Percentiles rank a stretch among this genome's conserved stretches.
These are phyloP conservation scores for Pseudanteris insignis DNA, from an alignment of 2,888 invertebrate species.

Conservation along the genomic window DNA sequence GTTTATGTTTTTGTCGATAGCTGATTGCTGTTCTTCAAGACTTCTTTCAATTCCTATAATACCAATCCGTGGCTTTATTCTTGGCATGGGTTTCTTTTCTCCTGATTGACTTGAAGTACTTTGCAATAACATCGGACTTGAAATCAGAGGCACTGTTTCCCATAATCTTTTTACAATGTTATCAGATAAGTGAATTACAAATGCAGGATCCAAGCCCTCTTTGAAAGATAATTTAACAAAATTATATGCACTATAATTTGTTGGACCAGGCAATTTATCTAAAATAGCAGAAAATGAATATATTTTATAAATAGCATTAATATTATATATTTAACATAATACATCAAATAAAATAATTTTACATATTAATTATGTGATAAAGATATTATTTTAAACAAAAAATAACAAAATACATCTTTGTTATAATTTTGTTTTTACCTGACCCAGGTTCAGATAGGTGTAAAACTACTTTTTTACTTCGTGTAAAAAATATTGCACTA, in stretches of 20 bases:
- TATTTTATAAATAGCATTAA: too few species aligned
- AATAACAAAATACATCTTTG: not conserved
- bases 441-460: slow-evolving; percentile 75
- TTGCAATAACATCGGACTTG: slow-evolving; percentile 28
- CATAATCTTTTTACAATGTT: slow-evolving; percentile 74
- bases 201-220: slow-evolving; percentile 78
- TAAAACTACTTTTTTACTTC: slow-evolving; percentile 81
- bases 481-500: slow-evolving; percentile 81
- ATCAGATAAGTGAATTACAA: slow-evolving; percentile 73
- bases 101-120: slow-evolving; percentile 19
- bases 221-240: slow-evolving; percentile 87
- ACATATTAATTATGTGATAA: not conserved
- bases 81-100: slow-evolving; percentile 54
- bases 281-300: not conserved
- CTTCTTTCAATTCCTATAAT: slow-evolving; percentile 96
- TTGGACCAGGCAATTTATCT: slow-evolving; percentile 80
- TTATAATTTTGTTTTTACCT: slow-evolving; percentile 66
- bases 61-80: slow-evolving; percentile 81
- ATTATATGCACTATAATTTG: slow-evolving; percentile 75
- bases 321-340: not conserved
- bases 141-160: slow-evolving; percentile 67
- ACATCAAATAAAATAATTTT: not conserved
- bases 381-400: not conserved
- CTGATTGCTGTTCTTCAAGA: slow-evolving; percentile 88
- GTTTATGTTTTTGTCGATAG: slow-evolving; percentile 90